Evolutionary conservation across 1,140 invertebrate genomes (phyloP), one percentile per base, ranked within the genome.

Genomic region (Wasmannia auropunctata): DNA sequence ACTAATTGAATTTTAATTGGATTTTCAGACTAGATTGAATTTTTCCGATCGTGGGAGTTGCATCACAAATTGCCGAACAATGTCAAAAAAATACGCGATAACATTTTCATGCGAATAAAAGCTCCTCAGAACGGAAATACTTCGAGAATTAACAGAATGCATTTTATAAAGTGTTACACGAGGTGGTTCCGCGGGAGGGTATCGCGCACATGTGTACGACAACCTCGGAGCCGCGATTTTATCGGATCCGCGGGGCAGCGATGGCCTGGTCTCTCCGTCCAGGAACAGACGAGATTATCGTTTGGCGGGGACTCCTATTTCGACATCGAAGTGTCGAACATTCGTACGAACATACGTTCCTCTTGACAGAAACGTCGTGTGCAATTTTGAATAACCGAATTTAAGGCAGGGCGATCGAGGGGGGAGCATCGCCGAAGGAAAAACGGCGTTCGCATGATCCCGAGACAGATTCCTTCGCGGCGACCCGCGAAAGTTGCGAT

Each of bases 221-320:
- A 58, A 14, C 56, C 11, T 28, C 25, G 28, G 43, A 16, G n/a
- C n/a, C n/a, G n/a, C 19, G 31, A 43, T 37, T 25, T 40, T 10
- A 16, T 19, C 49, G 31, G 14, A 11, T 22, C 1, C 34, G 34
- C 10, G 51, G 56, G 11, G 3, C 37, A 76, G 54, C 54, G n/a
- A 77, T 77, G 74, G 56, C 74, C n/a, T 49, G 56, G n/a, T 56
- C 37, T 56, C n/a, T 22, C 14, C 31, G 10, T 62, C 37, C 37
- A 22, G 56, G 25, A 46, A 77, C 16, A 8, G 16, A 14, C 6
- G 25, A 37, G 56, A 62, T 60, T 43, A 72, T 16, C 67, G 40
- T 75, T 16, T 10, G 51, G 34, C 10, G 19, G 54, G 43, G 14
- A 31, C 6, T 37, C 19, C 43, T 43, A n/a, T 49, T 6, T 34